Conservation (phyloP, 2,888 invertebrate genomes). For the Halictus ligatus region DNA sequence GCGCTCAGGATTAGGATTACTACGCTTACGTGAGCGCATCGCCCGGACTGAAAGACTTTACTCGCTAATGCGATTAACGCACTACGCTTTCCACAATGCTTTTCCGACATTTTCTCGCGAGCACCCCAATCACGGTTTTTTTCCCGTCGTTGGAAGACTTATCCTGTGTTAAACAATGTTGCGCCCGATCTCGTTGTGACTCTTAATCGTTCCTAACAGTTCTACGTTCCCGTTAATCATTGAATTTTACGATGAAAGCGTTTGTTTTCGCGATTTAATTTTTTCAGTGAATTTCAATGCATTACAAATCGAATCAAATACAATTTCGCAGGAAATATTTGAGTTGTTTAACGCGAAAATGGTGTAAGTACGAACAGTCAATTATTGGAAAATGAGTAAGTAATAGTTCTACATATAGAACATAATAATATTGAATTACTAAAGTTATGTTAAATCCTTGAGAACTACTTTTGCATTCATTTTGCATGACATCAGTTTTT, state of each 20-base stretch:
- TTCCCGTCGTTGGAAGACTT: background rate
- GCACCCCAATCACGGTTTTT: background rate
- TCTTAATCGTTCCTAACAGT: background rate
- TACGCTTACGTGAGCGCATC: slow-evolving; percentile 54
- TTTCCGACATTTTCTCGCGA: slow-evolving; percentile 26
- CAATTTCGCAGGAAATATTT: background rate
- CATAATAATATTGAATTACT: too few relatives aligned
- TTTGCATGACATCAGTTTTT: too few relatives aligned
- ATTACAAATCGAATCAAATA: background rate
- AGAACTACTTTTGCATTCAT: too few relatives aligned
- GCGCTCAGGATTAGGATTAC: slow-evolving; percentile 59
- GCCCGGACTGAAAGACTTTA: slow-evolving; percentile 31
- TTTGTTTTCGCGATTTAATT: background rate
- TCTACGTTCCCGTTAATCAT: background rate
- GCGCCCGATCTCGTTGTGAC: background rate
- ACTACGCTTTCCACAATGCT: slow-evolving; percentile 27
- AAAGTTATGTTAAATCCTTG: too few relatives aligned
- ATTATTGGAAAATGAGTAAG: too few relatives aligned
- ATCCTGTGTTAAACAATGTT: background rate
- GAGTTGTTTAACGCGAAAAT: background rate
- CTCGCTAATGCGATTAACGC: slow-evolving; percentile 54
- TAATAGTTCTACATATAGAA: too few relatives aligned
- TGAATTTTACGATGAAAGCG: background rate
- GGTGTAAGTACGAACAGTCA: too few relatives aligned
- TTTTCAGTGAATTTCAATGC: background rate